phyloP scores from a whole-genome alignment of 2,888 invertebrate species.

The Microctonus aethiopoides region DNA sequence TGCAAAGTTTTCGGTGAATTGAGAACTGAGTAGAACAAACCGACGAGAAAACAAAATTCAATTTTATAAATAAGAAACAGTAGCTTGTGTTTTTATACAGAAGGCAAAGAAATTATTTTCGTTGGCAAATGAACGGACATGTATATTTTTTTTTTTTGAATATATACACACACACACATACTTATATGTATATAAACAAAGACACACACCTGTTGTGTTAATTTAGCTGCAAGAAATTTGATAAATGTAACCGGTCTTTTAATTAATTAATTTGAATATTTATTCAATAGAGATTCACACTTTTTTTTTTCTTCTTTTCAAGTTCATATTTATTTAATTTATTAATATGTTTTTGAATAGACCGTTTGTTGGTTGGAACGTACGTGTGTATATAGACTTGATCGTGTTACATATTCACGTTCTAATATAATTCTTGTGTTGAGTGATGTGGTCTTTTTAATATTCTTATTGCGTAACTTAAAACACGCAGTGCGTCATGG shows the following conservation, averaged over 20 bases:
- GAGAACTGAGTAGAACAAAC: neutral
- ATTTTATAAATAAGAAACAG: neutral
- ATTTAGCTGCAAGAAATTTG: conserved; percentile 6
- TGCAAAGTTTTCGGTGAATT: neutral
- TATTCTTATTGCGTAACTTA: conserved; percentile 49
- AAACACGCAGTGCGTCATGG: conserved; percentile 30
- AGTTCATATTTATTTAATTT: too few species aligned
- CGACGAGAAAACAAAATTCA: neutral
- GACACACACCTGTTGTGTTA: conserved; percentile 41
- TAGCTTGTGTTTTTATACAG: neutral
- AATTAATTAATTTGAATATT: neutral
- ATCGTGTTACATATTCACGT: conserved; percentile 41
- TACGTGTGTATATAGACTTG: conserved; percentile 20
- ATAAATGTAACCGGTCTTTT: neutral
- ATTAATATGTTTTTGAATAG: neutral
- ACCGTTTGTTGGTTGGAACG: conserved; percentile 8
- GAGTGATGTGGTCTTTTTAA: conserved; percentile 41
- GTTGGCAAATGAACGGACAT: neutral
- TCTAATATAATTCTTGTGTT: conserved; percentile 11
- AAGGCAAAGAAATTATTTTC: neutral
- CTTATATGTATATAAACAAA: neutral
- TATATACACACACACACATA: neutral
- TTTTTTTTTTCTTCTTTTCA: too few species aligned
- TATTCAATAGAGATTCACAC: neutral
- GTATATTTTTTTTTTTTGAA: neutral